These are phyloP conservation scores for Rotaria macrura DNA, from an alignment of 2,888 invertebrate species.

Conservation along the genomic window DNA sequence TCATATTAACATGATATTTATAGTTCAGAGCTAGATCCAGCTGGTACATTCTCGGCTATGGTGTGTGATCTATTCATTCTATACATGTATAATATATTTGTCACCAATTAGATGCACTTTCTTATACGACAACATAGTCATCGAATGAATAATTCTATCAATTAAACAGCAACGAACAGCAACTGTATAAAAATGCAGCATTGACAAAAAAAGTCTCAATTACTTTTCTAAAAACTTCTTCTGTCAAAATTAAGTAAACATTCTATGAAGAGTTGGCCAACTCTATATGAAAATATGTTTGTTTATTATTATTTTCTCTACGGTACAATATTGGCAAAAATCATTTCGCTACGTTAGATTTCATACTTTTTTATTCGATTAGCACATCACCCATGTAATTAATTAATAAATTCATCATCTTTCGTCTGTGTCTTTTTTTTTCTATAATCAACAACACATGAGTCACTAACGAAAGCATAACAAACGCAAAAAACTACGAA, in stretches of 20 bases:
- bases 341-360: neutral
- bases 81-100: too few relatives aligned
- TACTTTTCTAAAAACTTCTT: too few relatives aligned
- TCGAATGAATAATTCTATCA: neutral
- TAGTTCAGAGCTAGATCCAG: neutral
- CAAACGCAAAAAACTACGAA: neutral
- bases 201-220: neutral
- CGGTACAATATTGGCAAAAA: neutral
- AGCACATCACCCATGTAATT: neutral
- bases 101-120: neutral
- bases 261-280: neutral
- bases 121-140: neutral
- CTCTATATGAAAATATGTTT: neutral
- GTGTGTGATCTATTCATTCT: neutral
- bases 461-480: neutral
- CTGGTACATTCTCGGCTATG: neutral
- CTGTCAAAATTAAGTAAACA: too few relatives aligned
- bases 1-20: neutral
- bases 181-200: neutral
- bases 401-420: neutral
- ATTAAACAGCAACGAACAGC: neutral
- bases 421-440: neutral
- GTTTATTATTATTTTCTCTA: neutral
- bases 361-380: neutral
- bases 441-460: neutral